Evolutionary conservation across 1,140 invertebrate genomes (phyloP), one percentile per base, ranked within the genome.

Genomic region (Cydia pomonella): DNA sequence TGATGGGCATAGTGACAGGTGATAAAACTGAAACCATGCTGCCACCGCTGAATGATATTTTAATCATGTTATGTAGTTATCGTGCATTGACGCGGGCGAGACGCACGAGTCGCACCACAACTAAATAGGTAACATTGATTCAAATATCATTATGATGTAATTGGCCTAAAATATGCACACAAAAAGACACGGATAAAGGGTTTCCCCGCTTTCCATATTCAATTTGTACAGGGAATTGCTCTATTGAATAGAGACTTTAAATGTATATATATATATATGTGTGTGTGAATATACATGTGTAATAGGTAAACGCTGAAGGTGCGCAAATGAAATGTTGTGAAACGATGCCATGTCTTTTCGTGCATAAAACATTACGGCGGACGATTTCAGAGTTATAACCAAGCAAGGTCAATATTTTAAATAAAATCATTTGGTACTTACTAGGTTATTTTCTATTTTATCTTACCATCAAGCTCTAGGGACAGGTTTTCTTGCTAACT

Each of bases 391-490:
- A 59, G 53, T 21, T 59, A 59, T 59, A 59, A 59, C 53, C 18
- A 59, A 59, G 53, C 53, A 59, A 59, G 21, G 53, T n/a, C 10
- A 59, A 23, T 23, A 23, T 64, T 64, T 64, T 29, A 33, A 33
- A 69, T 10, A 41, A 33, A 33, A 69, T 16, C 6, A 38, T 59
- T 10, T 18, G 6, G 23, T 10, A 59, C 64, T 59, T 10, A 59
- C 64, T 29, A 33, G n/a, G 29, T 41, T 29, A n/a, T 66, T 33
- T 9, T 23, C 16, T 69, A 33, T 69, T 69, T 69, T 38, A 69
- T 69, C 64, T 69, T 69, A 69, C 64, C 64, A 9, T 69, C 9
- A 69, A 69, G 29, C 29, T 69, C 13, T 66, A 73, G 47, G 62
- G 53, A 59, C 23, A 73, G 66, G 33, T 64, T 66, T 53, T 73